Conservation (phyloP, 2,888 invertebrate genomes). For the Hyles lineata region DNA sequence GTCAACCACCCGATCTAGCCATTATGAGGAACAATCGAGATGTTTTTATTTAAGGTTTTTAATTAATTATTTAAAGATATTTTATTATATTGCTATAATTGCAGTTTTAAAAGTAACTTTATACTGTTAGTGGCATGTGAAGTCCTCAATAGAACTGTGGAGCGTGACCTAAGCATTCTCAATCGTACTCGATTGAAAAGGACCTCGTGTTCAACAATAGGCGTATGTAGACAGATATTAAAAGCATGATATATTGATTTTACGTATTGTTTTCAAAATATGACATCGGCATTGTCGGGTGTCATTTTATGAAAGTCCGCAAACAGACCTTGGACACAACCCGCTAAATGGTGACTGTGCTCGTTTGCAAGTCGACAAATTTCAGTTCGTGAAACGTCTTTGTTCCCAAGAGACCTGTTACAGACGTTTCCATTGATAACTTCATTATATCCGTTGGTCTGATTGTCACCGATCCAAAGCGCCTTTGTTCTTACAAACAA, state of each 20-base stretch:
- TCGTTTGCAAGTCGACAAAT: constrained; percentile 16
- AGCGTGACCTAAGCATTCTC: too few relatives aligned
- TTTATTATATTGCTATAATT: too few relatives aligned
- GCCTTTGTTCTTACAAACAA: neutral
- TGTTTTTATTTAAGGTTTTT: too few relatives aligned
- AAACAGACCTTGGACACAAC: neutral
- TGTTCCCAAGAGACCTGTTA: neutral
- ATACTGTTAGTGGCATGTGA: too few relatives aligned
- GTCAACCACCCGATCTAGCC: too few relatives aligned
- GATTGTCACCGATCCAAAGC: neutral
- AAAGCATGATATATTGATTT: neutral
- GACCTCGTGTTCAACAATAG: neutral
- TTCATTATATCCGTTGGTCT: neutral
- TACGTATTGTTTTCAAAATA: neutral
- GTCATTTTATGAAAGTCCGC: constrained; percentile 21
- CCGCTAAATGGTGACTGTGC: constrained; percentile 14
- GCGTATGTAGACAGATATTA: neutral
- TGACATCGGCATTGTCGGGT: neutral
- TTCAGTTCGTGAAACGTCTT: neutral
- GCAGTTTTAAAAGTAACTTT: too few relatives aligned
- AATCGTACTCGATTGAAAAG: neutral
- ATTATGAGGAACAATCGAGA: too few relatives aligned
- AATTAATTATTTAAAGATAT: too few relatives aligned
- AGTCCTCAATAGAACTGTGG: too few relatives aligned
- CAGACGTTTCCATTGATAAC: neutral